Base-by-base conservation (phyloP, 2,797 vertebrate species). In the Cuniculus paca region DNA sequence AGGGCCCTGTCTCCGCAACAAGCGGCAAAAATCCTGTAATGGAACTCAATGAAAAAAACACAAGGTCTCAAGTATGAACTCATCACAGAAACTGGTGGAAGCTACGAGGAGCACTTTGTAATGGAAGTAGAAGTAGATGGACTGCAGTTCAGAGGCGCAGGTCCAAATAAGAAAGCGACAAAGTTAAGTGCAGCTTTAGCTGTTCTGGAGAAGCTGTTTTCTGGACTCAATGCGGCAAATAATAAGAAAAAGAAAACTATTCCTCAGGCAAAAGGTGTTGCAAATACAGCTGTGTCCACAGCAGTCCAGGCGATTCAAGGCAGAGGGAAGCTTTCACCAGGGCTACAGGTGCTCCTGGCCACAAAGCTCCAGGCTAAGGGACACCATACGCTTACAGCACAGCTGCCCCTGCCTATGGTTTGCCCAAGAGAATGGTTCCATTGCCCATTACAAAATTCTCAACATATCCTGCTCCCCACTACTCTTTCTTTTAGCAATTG, bases 341-440 rank as follows among this genome's bases (percentile, higher is more conserved):
- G 99, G 60, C 99, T 36, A 99, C 99, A 12, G 99, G 99, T 96
- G 98, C 99, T 42, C 99, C 99, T 26, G 99, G 99, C 98, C 99
- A 99, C 89, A 99, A 99, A 98, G 99, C 99, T 72, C 99, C 99
- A 99, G 99, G 99, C 99, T 70, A 95, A 11, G 36, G 68, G 39
- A 39, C 4, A 12, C 20, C 19, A 39, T 54, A 54, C 1, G 16
- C 14, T 70, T 22, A 70, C 20, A 39, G 36, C 36, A 24, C 68
- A 39, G 36, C 19, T 70, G 20, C 36, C 36, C 19, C 4, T 24
- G 19, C 36, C 68, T 70, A 1, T 39, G 99, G 99, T 99, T 99
- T 99, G 98, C 99, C 99, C 99, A 99, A 99, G 99, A 99, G 99
- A 99, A 99, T 99, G 99, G 99, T 99, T 99, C 99, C 99, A 99